phyloP scores from a whole-genome alignment of 2,113 vertebrate genomes.

The Oncorhynchus kisutch region DNA sequence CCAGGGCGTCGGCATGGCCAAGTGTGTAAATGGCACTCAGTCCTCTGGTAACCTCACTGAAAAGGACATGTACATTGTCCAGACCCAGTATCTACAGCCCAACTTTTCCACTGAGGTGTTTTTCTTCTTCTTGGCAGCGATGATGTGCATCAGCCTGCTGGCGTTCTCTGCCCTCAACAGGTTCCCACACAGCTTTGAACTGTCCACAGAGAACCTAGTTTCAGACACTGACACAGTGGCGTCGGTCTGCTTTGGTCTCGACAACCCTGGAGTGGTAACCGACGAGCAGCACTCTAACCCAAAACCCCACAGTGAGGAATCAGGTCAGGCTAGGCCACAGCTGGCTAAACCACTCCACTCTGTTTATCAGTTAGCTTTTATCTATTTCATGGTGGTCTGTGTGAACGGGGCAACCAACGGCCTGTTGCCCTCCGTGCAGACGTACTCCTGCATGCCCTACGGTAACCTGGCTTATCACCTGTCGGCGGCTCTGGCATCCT shows the following conservation, averaged over 20 bases:
- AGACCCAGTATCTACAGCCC: slow-evolving; percentile 77
- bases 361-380: slow-evolving; percentile 63
- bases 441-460: slow-evolving; percentile 92
- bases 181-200: slow-evolving; percentile 60
- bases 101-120: slow-evolving; percentile 86
- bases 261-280: slow-evolving; percentile 36
- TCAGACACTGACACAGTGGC: slow-evolving; percentile 53
- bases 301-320: slow-evolving; percentile 15
- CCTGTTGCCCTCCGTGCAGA: slow-evolving; percentile 89
- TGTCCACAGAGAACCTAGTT: slow-evolving; percentile 76
- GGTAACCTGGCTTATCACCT: slow-evolving; percentile 90
- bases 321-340: slow-evolving; percentile 1
- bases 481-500: slow-evolving; percentile 79
- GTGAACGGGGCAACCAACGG: slow-evolving; percentile 83
- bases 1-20: slow-evolving; percentile 85
- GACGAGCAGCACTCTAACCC: not conserved
- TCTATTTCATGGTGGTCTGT: slow-evolving; percentile 84
- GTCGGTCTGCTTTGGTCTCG: slow-evolving; percentile 67
- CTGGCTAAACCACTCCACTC: slow-evolving; percentile 2
- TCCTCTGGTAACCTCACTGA: slow-evolving; percentile 38
- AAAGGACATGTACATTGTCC: slow-evolving; percentile 28
- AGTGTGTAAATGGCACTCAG: slow-evolving; percentile 72
- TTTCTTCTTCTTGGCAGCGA: slow-evolving; percentile 79
- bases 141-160: slow-evolving; percentile 83
- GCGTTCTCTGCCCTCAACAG: slow-evolving; percentile 81